Conservation (phyloP, 2,888 invertebrate species). For the Drosophila melanocephala region DNA sequence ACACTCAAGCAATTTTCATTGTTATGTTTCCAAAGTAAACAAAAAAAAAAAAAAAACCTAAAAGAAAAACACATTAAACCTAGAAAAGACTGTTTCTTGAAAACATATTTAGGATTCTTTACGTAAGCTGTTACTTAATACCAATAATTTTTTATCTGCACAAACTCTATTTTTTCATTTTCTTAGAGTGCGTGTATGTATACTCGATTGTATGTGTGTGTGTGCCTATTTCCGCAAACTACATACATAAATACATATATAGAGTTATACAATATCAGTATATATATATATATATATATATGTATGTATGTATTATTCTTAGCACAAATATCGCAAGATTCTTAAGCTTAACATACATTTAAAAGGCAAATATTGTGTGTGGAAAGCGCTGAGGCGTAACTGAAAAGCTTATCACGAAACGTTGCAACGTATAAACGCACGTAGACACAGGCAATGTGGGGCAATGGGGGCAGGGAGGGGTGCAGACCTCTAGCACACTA, state of each 20-base stretch:
- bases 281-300: neutral
- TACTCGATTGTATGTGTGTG: slow-evolving; percentile 9
- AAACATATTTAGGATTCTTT: slow-evolving; percentile 42
- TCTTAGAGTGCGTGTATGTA: neutral
- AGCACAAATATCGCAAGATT: slow-evolving; percentile 60
- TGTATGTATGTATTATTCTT: slow-evolving; percentile 30
- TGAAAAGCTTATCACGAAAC: neutral
- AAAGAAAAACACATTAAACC: slow-evolving; percentile 57
- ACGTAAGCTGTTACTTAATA: slow-evolving; percentile 29
- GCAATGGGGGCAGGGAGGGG: neutral
- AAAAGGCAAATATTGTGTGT: slow-evolving; percentile 38
- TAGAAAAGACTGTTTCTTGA: slow-evolving; percentile 42
- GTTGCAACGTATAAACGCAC: slow-evolving; percentile 14
- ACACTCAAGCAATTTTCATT: slow-evolving; percentile 51
- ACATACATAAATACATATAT: slow-evolving; percentile 2
- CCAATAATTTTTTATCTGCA: slow-evolving; percentile 14
- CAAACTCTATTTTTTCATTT: slow-evolving; percentile 11
- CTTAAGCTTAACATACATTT: slow-evolving; percentile 69
- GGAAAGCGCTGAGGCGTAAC: slow-evolving; percentile 12
- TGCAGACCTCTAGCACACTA: slow-evolving; percentile 30
- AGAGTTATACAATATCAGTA: slow-evolving; percentile 7
- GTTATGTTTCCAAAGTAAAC: slow-evolving; percentile 65
- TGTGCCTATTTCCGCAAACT: slow-evolving; percentile 3
- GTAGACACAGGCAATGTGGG: neutral
- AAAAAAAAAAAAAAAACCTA: slow-evolving; percentile 38